Percentiles rank a stretch among this genome's conserved stretches.
Conservation (phyloP, 2,888 invertebrate genomes). For the Pasiphila rectangulata region DNA sequence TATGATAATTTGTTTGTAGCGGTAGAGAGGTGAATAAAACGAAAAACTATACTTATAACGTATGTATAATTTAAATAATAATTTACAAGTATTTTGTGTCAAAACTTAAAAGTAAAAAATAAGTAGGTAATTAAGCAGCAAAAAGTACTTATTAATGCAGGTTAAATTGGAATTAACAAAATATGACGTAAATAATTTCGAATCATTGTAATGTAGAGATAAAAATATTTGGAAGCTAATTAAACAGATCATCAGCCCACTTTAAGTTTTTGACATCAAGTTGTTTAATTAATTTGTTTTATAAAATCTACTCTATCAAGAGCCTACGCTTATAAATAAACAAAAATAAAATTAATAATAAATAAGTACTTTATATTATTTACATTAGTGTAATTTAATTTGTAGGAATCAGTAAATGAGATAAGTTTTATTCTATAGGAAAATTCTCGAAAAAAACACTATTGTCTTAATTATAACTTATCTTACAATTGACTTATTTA, state of each 20-base stretch:
- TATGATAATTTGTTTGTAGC: background rate
- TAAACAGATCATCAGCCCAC: background rate
- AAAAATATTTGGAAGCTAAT: too few relatives aligned
- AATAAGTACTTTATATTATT: slow-evolving; percentile 19
- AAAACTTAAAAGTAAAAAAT: slow-evolving; percentile 1
- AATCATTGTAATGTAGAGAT: too few relatives aligned
- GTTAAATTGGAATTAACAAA: too few relatives aligned
- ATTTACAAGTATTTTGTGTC: slow-evolving; percentile 47
- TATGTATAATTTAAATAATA: slow-evolving; percentile 63
- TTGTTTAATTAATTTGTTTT: slow-evolving; percentile 10
- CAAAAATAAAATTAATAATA: slow-evolving; percentile 22
- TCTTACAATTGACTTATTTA: slow-evolving; percentile 2
- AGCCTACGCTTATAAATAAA: slow-evolving; percentile 19
- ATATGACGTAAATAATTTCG: too few relatives aligned
- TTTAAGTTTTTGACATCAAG: background rate
- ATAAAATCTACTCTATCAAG: slow-evolving; percentile 27
- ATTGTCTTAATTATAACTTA: background rate
- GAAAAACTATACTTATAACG: slow-evolving; percentile 50
- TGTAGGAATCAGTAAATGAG: slow-evolving; percentile 22
- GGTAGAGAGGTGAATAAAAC: slow-evolving; percentile 37
- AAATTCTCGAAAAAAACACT: slow-evolving; percentile 11
- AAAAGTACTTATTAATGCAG: too few relatives aligned
- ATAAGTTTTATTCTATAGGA: slow-evolving; percentile 7
- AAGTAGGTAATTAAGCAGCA: too few relatives aligned
- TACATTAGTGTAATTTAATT: slow-evolving; percentile 15